These are phyloP conservation scores for Pseudomugil tenellus DNA, from an alignment of 2,797 vertebrate species.

Conservation along the genomic window DNA sequence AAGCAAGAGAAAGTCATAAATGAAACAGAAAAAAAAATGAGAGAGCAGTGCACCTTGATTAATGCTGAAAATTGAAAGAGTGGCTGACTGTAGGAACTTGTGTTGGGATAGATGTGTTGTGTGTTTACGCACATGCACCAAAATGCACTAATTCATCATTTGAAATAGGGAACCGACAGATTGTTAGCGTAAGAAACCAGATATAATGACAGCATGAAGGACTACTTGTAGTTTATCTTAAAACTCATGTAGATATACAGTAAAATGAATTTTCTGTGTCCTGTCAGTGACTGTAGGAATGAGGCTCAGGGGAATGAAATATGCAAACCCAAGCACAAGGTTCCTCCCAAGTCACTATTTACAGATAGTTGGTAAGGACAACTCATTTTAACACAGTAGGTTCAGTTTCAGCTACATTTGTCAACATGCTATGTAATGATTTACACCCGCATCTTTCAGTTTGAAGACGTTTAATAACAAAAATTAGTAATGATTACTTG, in stretches of 20 bases:
- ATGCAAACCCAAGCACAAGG: constrained; percentile 8
- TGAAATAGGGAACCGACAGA: constrained; percentile 7
- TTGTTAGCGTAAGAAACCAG: constrained; percentile 48
- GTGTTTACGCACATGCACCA: constrained; percentile 23
- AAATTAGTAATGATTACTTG: no score
- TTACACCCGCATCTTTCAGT: background rate
- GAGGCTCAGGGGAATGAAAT: constrained; percentile 9
- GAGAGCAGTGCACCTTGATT: constrained; percentile 76
- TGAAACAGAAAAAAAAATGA: constrained; percentile 47
- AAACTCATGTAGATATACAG: background rate
- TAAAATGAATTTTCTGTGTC: background rate
- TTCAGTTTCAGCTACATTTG: background rate
- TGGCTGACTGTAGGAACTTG: constrained; percentile 63
- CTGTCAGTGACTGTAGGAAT: constrained; percentile 7
- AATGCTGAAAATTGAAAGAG: constrained; percentile 60
- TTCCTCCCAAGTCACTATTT: background rate
- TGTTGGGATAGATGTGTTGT: constrained; percentile 37
- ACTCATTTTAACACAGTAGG: background rate
- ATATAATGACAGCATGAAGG: constrained; percentile 30
- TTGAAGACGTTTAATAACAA: background rate
- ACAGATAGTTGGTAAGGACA: background rate
- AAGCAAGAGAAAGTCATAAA: constrained; percentile 56
- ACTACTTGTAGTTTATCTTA: constrained; percentile 1
- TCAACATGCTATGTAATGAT: background rate
- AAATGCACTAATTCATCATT: constrained; percentile 14